Evolutionary conservation across 2,888 invertebrate species (phyloP).

Genomic region (Erannis defoliaria): DNA sequence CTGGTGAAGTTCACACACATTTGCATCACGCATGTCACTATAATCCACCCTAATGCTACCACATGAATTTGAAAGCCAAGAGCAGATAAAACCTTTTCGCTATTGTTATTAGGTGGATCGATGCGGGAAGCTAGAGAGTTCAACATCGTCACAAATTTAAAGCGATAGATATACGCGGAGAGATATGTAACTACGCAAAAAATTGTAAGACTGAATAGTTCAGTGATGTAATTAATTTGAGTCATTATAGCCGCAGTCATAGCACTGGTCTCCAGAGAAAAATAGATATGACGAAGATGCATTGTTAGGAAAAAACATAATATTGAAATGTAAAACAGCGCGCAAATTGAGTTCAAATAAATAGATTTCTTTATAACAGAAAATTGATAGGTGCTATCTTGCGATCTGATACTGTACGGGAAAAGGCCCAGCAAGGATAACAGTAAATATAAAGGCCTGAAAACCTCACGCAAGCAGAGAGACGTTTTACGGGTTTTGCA

Average conservation of each 20-base stretch:
- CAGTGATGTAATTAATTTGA: conserved; percentile 70
- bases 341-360: conserved; percentile 64
- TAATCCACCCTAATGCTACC: conserved; percentile 48
- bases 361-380: conserved; percentile 60
- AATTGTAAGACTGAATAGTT: conserved; percentile 54
- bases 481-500: conserved; percentile 25
- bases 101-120: conserved; percentile 50
- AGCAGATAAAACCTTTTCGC: conserved; percentile 48
- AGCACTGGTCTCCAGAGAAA: conserved; percentile 50
- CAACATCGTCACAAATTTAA: conserved; percentile 62
- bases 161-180: conserved; percentile 60
- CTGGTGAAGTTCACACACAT: conserved; percentile 63
- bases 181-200: conserved; percentile 61
- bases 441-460: conserved; percentile 59
- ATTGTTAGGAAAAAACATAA: conserved; percentile 57
- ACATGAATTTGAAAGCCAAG: conserved; percentile 58
- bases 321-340: conserved; percentile 54
- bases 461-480: conserved; percentile 45
- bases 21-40: conserved; percentile 53
- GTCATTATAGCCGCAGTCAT: conserved; percentile 63
- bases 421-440: conserved; percentile 59
- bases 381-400: conserved; percentile 49
- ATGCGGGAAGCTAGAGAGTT: conserved; percentile 60
- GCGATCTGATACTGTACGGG: conserved; percentile 59
- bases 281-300: conserved; percentile 60